Evolutionary conservation across 2,888 invertebrate genomes (phyloP), one percentile per base, ranked within the genome.

Genomic region (Microdon myrmicae): DNA sequence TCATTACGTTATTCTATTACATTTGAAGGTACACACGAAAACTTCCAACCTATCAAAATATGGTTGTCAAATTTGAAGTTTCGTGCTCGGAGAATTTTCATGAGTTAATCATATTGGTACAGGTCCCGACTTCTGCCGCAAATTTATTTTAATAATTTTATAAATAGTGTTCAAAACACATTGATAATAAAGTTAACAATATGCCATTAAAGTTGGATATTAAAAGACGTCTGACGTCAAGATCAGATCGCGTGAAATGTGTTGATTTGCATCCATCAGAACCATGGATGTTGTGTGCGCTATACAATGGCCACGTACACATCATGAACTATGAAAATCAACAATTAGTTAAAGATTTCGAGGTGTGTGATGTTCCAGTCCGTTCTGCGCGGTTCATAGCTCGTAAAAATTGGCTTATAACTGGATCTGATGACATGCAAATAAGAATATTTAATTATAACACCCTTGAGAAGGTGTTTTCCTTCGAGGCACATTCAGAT

Each of bases 311-410:
- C 71, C 94, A 98, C 82, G 96, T 98, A 72, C 97, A 99, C 84
- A 93, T 99, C 75, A 99, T 98, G 97, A 98, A 99, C 79, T 91
- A 94, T 82, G 98, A 99, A 78, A 93, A 91, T 61, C 97, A 97
- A 80, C 87, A 89, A 72, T 84, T 93, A 70, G 91, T 93, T 7
- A 90, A 90, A 77, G 89, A 92, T 70, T 93, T 94, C 74, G 94
- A 94, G 83, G 94, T 94, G 2, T 98, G 98, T 78, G 97, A 98
- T 76, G 82, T 97, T 17, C 99, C 99, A 0, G 98, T 99, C 3
- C 85, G 99, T 71, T 90, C 96, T 1, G 96, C 96, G 0, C 92
- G 93, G 73, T 99, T 99, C 81, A 93, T 99, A 6, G 90, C 96
- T 1, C 85, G 99, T 23, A 99, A 99, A 79, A 98, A 97, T 81